phyloP scores from a whole-genome alignment of 2,888 invertebrate genomes.

The Pteria penguin region DNA sequence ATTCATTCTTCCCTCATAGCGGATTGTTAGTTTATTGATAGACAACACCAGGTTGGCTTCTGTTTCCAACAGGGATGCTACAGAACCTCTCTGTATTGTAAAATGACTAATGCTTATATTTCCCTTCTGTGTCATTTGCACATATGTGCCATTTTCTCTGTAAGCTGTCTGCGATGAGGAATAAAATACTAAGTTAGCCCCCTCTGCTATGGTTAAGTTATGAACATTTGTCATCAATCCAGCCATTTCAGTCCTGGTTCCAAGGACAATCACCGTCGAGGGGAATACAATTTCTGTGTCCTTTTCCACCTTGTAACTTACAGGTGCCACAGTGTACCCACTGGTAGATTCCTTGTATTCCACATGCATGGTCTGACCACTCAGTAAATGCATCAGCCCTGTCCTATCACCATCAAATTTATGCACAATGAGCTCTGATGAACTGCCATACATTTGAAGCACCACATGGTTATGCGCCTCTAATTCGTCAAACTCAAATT shows the following conservation, averaged over 20 bases:
- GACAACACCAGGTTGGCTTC: slow-evolving; percentile 50
- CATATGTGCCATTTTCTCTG: slow-evolving; percentile 57
- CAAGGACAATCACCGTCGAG: slow-evolving; percentile 62
- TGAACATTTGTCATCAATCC: slow-evolving; percentile 66
- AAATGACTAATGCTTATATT: slow-evolving; percentile 62
- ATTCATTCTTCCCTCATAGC: slow-evolving; percentile 60
- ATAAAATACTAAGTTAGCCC: slow-evolving; percentile 56
- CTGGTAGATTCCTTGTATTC: slow-evolving; percentile 63
- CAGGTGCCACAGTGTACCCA: slow-evolving; percentile 70
- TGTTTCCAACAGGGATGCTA: slow-evolving; percentile 54
- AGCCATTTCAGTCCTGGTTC: slow-evolving; percentile 60
- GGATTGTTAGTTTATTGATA: slow-evolving; percentile 56
- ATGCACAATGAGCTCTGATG: slow-evolving; percentile 58
- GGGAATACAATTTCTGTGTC: slow-evolving; percentile 60
- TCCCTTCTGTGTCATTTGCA: slow-evolving; percentile 59
- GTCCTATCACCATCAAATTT: slow-evolving; percentile 69
- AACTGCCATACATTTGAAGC: slow-evolving; percentile 55
- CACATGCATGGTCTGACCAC: slow-evolving; percentile 57
- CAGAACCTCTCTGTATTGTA: slow-evolving; percentile 65
- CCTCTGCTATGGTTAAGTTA: slow-evolving; percentile 67
- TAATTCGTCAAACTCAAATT: slow-evolving; percentile 61
- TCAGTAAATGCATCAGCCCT: slow-evolving; percentile 59
- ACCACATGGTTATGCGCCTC: slow-evolving; percentile 64
- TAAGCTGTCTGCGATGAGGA: slow-evolving; percentile 68
- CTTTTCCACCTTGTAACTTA: slow-evolving; percentile 63